Base-by-base conservation (phyloP, 2,113 vertebrate genomes). In the Pipa parva region DNA sequence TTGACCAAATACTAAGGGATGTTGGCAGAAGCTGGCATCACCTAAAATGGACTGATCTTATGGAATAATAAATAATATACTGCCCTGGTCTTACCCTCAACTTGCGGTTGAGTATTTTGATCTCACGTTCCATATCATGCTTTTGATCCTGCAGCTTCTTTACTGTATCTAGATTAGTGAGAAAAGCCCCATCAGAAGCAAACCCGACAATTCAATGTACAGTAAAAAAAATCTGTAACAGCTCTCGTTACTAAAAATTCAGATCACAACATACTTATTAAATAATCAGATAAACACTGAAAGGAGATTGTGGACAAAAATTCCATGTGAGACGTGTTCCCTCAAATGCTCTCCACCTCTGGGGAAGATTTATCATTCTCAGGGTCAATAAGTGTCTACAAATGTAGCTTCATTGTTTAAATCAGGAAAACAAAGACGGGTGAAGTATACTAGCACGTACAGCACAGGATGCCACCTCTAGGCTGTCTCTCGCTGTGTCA, bases 81-180 rank as follows among this genome's bases (percentile, higher is more conserved):
- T 3, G 1, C 42, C 20, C 9, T 20, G 22, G 37, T 29, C 87
- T 71, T 82, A 97, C 95, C 89, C 95, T 88, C 36, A 98, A 87
- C 68, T 91, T 88, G 72, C 95, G 84, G 69, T 97, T 92, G 31
- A 98, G 92, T 51, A 95, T 97, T 87, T 98, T 98, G 59, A 95
- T 95, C 76, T 98, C 95, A 77, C 94, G 85, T 74, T 98, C 95
- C 94, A 96, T 95, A 78, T 97, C 95, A 42, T 97, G 94, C 57
- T 95, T 97, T 78, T 97, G 93, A 76, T 98, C 95, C 74, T 98
- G 95, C 63, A 97, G 90, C 74, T 98, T 98, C 81, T 97, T 96
- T 69, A 98, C 93, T 0, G 95, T 91, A 79, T 95, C 95, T 87
- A 77, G 57, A 77, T 74, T 77, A 61, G 81, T 55, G 6, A 10